These are phyloP conservation scores for Melanotus villosus DNA, from an alignment of 2,888 invertebrate genomes.

Conservation along the genomic window DNA sequence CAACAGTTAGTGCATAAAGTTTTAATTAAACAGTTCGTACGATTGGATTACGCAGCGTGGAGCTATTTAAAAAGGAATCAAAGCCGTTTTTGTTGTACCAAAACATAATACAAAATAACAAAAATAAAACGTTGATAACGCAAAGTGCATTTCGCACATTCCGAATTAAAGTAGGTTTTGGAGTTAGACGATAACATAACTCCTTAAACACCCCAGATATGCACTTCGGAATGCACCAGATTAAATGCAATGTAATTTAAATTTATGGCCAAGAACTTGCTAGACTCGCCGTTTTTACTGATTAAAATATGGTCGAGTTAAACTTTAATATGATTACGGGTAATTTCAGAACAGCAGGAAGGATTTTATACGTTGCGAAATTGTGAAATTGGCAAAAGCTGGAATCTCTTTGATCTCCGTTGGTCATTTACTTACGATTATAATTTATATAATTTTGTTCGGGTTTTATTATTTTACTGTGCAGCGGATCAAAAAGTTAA, in stretches of 20 bases:
- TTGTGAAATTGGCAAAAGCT: no score
- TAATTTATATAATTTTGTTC: no score
- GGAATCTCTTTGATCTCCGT: no score
- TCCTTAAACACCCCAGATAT: constrained; percentile 7
- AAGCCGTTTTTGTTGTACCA: neutral
- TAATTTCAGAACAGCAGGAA: neutral
- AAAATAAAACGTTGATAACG: neutral
- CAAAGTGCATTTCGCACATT: constrained; percentile 13
- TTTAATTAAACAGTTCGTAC: constrained; percentile 13
- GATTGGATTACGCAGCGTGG: neutral
- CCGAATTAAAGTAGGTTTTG: constrained; percentile 16
- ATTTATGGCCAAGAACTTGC: constrained; percentile 37
- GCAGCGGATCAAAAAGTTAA: no score
- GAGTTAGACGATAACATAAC: constrained; percentile 11
- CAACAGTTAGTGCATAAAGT: neutral
- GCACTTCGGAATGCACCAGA: constrained; percentile 36
- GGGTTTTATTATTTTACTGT: no score
- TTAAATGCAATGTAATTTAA: constrained; percentile 38
- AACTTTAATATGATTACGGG: constrained; percentile 17
- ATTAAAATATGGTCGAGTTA: constrained; percentile 24
- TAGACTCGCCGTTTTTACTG: constrained; percentile 26
- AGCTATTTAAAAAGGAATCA: neutral
- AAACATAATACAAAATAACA: neutral
- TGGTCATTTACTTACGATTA: no score
- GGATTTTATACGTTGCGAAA: neutral